phyloP scores from a whole-genome alignment of 2,888 invertebrate species.

The Aplocera efformata region DNA sequence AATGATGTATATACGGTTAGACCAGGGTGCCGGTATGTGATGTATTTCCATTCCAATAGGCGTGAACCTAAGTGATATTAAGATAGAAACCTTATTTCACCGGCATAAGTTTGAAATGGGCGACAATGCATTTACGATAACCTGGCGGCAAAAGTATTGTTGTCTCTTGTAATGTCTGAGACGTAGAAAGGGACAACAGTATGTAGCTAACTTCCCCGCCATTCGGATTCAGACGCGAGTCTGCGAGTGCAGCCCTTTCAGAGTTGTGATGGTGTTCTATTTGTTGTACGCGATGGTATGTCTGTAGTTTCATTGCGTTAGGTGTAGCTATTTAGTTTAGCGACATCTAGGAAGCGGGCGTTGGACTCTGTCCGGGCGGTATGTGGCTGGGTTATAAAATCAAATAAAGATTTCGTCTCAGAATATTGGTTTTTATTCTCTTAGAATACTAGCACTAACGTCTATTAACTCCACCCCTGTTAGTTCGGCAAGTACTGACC shows the following conservation, averaged over 20 bases:
- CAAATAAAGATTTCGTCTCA: constrained; percentile 55
- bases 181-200: too few species aligned
- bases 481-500: too few species aligned
- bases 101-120: too few species aligned
- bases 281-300: constrained; percentile 6
- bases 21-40: constrained; percentile 53
- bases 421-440: constrained; percentile 27
- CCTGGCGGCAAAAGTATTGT: too few species aligned
- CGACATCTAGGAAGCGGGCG: constrained; percentile 18
- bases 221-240: too few species aligned
- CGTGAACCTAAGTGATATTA: constrained; percentile 56
- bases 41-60: constrained; percentile 55
- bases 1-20: constrained; percentile 37
- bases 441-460: neutral
- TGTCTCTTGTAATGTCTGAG: too few species aligned
- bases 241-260: too few species aligned
- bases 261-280: neutral
- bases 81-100: constrained; percentile 27
- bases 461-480: too few species aligned
- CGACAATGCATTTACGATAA: too few species aligned
- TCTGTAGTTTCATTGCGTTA: constrained; percentile 13
- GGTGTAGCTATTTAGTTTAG: constrained; percentile 13
- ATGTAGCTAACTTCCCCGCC: too few species aligned
- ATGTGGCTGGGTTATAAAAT: constrained; percentile 45
- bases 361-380: constrained; percentile 23